Conservation (phyloP, 2,797 vertebrate species). For the Danio choprae region DNA sequence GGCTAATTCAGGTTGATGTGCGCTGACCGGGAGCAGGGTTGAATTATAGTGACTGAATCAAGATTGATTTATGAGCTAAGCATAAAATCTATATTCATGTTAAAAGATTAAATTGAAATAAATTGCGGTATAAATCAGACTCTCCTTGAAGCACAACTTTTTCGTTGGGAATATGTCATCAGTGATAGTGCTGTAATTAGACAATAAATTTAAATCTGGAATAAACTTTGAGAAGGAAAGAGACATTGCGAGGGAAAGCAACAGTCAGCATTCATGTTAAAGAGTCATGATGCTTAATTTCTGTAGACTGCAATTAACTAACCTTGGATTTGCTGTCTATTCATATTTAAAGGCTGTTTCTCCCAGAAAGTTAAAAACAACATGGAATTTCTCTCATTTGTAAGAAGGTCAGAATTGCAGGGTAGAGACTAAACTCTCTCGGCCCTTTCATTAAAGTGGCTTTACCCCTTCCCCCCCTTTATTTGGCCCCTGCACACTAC, state of each 20-base stretch:
- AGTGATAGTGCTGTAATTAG: constrained; percentile 55
- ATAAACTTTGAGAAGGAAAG: constrained; percentile 18
- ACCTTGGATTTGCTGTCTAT: neutral
- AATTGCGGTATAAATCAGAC: constrained; percentile 28
- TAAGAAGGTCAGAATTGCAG: constrained; percentile 52
- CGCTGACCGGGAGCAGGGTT: constrained; percentile 62
- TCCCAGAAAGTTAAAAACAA: neutral
- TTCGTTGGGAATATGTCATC: constrained; percentile 37
- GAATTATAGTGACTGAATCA: constrained; percentile 49
- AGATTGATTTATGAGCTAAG: constrained; percentile 55
- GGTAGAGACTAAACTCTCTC: constrained; percentile 68
- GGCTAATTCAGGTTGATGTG: constrained; percentile 80
- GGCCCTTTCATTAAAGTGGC: constrained; percentile 70
- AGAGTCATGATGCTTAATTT: constrained; percentile 24
- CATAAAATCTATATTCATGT: constrained; percentile 58
- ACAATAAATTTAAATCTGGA: constrained; percentile 45
- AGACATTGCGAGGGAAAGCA: neutral
- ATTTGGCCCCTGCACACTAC: constrained; percentile 52
- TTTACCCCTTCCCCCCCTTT: constrained; percentile 63
- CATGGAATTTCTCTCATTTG: neutral
- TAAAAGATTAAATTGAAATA: constrained; percentile 56
- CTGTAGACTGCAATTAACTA: constrained; percentile 47
- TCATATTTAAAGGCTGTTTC: constrained; percentile 25
- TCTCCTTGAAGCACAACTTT: constrained; percentile 34
- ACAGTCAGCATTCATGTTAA: constrained; percentile 13